phyloP scores from a whole-genome alignment of 2,113 vertebrate species.

The Oxyura jamaicensis region DNA sequence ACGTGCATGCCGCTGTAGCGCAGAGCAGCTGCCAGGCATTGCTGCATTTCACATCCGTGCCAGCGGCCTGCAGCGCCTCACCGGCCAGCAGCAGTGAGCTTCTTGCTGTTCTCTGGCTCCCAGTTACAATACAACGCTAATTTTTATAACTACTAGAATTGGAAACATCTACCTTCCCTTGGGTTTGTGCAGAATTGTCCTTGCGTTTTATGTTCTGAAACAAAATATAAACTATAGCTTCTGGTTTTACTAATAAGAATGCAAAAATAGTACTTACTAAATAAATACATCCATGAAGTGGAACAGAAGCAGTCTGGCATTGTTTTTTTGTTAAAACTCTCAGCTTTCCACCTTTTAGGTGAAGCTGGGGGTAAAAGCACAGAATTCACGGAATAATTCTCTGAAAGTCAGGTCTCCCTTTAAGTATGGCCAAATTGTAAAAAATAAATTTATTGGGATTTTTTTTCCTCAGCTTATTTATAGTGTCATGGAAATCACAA shows the following conservation, averaged over 20 bases:
- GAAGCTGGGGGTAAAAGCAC: background rate
- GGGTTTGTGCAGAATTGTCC: background rate
- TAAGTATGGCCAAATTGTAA: background rate
- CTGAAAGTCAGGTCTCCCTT: background rate
- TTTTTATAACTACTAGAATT: background rate
- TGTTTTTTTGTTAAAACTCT: background rate
- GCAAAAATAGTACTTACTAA: background rate
- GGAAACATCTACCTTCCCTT: background rate
- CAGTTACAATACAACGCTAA: background rate
- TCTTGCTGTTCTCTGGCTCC: background rate
- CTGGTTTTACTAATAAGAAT: background rate
- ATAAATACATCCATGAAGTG: background rate
- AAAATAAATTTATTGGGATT: background rate
- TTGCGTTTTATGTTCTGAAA: background rate
- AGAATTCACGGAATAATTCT: background rate
- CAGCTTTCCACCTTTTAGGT: background rate
- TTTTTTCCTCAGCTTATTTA: background rate
- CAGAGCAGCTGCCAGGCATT: background rate
- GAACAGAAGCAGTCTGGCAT: background rate
- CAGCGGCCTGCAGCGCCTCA: accelerated
- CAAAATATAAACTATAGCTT: background rate
- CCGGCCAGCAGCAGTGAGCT: background rate
- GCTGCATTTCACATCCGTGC: background rate
- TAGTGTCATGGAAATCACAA: background rate
- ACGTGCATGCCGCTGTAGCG: accelerated